Base-by-base conservation (phyloP, 2,113 vertebrate genomes). In the Sceloporus undulatus region DNA sequence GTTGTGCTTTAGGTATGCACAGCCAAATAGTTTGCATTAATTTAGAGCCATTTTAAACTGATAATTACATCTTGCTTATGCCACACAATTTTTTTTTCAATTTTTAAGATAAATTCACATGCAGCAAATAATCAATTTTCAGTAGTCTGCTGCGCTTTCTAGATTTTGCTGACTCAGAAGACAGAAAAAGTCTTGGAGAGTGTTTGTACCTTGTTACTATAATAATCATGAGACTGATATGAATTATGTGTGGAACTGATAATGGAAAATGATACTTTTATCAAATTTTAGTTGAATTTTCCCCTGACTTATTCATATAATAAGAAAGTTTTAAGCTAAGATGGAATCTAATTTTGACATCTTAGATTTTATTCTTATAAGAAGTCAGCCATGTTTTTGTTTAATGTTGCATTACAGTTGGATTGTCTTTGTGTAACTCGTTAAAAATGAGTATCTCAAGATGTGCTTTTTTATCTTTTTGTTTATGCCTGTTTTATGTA, bases 321-420 rank as follows among this genome's bases (percentile, higher is more conserved):
- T 91, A 90, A 93, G 73, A 91, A 0, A 82, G 73, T 79, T 77
- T 95, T 94, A 93, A 94, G 77, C 48, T 90, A 89, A 81, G 87
- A 27, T 82, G 87, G 76, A 94, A 91, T 91, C 59, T 90, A 79
- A 85, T 91, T 93, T 92, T 91, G 62, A 87, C 27, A 56, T 80
- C 80, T 94, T 79, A 88, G 85, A 16, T 95, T 93, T 78, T 91
- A 54, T 86, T 91, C 79, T 6, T 0, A 91, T 82, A 91, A 88
- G 21, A 90, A 90, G 90, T 89, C 9, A 0, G 73, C 74, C 34
- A 87, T 38, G 88, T 83, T 92, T 95, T 94, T 91, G 38, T 93
- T 79, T 95, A 92, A 94, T 97, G 96, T 96, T 97, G 97, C 97
- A 96, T 97, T 97, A 93, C 95, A 95, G 95, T 95, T 96, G 97